These are phyloP conservation scores for Gasterosteus nipponicus DNA, from an alignment of 2,113 vertebrate genomes.

Conservation along the genomic window DNA sequence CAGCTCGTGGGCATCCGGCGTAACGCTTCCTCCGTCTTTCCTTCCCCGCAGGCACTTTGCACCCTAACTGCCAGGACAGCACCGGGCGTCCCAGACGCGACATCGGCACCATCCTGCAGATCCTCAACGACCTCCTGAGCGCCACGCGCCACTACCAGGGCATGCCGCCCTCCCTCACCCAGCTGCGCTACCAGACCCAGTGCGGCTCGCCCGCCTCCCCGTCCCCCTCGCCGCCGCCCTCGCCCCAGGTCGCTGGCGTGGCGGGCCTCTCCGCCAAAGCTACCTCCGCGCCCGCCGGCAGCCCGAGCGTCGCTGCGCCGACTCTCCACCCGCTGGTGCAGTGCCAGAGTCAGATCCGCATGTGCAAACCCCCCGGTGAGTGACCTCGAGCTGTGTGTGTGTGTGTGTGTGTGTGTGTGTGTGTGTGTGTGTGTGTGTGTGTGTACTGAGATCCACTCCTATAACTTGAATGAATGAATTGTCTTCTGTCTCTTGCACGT, in stretches of 20 bases:
- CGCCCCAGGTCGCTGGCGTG: conserved; percentile 73
- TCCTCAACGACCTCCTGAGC: conserved; percentile 97
- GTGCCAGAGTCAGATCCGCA: conserved; percentile 93
- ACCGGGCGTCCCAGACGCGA: conserved; percentile 93
- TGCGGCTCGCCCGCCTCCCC: conserved; percentile 83
- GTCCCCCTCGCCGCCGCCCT: conserved; percentile 82
- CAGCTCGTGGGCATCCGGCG: neutral
- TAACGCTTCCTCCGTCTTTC: conserved; percentile 45
- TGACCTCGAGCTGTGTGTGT: conserved; percentile 42
- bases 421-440: conserved; percentile 5
- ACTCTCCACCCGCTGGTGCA: conserved; percentile 84
- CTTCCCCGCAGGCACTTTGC: conserved; percentile 89
- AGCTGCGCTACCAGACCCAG: conserved; percentile 96
- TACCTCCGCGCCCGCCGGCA: conserved; percentile 87
- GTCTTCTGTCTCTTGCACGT: conserved; percentile 36
- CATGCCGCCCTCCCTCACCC: conserved; percentile 94
- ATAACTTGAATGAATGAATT: conserved; percentile 37
- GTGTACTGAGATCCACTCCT: neutral
- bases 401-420: conserved; percentile 21
- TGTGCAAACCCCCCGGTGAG: conserved; percentile 93
- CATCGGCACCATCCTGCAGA: conserved; percentile 97
- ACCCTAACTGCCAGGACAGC: conserved; percentile 98
- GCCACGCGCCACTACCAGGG: conserved; percentile 99
- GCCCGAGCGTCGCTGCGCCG: conserved; percentile 78
- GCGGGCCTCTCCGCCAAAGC: conserved; percentile 85